A percentile compares a stretch with the other conserved stretches of the same genome.
phyloP scores from a whole-genome alignment of 2,113 vertebrate species.

The Scolopax mira region DNA sequence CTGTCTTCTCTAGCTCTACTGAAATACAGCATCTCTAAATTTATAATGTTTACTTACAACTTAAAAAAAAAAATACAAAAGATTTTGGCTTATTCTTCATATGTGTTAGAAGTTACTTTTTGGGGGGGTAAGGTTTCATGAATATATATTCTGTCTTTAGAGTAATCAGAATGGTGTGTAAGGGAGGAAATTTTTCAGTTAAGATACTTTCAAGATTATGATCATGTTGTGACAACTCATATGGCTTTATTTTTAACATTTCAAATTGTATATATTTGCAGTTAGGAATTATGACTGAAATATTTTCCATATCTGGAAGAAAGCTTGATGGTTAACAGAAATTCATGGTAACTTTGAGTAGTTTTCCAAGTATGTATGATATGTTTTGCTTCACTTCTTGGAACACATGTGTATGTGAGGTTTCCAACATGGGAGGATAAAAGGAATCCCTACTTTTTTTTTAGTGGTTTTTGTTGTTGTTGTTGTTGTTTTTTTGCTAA shows the following conservation, averaged over 20 bases:
- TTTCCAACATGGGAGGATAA: neutral
- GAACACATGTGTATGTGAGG: accelerated
- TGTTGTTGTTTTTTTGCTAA: neutral
- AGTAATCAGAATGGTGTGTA: neutral
- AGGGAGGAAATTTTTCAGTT: neutral
- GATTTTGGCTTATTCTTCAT: neutral
- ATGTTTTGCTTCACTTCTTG: neutral
- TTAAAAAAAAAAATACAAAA: neutral
- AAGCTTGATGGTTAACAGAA: neutral
- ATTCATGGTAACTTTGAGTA: neutral
- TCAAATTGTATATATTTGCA: neutral
- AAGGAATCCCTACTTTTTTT: neutral
- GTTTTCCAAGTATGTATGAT: neutral
- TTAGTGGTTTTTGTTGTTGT: neutral
- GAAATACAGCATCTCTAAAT: neutral
- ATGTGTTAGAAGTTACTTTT: neutral
- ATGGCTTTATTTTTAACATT: neutral
- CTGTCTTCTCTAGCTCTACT: neutral
- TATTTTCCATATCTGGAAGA: neutral
- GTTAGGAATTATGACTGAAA: neutral
- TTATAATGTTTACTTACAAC: neutral
- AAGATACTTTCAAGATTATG: neutral
- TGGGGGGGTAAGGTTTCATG: neutral
- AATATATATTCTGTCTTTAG: neutral
- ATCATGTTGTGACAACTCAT: neutral